These are phyloP conservation scores for Anthoscopus minutus DNA, from an alignment of 2,113 vertebrate genomes.

Conservation along the genomic window DNA sequence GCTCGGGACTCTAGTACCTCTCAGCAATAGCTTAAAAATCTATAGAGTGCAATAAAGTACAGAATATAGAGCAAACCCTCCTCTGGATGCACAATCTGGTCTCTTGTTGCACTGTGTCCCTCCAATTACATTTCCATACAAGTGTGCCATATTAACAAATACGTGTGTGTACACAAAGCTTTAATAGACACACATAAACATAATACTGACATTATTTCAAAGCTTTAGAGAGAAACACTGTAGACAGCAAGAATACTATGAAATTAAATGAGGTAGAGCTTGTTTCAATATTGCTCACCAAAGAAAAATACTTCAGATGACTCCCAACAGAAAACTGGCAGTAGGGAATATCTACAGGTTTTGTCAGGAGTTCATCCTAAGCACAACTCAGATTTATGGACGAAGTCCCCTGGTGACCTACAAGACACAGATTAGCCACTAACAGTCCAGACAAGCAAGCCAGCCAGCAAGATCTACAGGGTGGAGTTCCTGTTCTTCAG, in stretches of 20 bases:
- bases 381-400: background rate
- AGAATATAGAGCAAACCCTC: background rate
- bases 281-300: background rate
- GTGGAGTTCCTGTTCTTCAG: background rate
- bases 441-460: fast-evolving
- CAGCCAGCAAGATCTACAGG: background rate
- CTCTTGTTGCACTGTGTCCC: background rate
- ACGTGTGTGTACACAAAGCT: background rate
- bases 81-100: background rate
- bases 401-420: background rate
- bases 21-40: background rate
- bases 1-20: background rate
- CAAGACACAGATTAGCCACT: background rate
- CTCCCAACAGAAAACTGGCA: background rate
- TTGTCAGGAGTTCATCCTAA: background rate
- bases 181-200: background rate
- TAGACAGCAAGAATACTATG: background rate
- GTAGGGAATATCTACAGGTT: background rate
- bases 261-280: background rate
- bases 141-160: background rate
- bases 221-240: background rate
- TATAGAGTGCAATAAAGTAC: background rate
- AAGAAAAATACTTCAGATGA: background rate
- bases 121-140: background rate
- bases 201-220: background rate